Evolutionary conservation across 2,888 invertebrate species (phyloP).

Genomic region (Phengaris alcon): DNA sequence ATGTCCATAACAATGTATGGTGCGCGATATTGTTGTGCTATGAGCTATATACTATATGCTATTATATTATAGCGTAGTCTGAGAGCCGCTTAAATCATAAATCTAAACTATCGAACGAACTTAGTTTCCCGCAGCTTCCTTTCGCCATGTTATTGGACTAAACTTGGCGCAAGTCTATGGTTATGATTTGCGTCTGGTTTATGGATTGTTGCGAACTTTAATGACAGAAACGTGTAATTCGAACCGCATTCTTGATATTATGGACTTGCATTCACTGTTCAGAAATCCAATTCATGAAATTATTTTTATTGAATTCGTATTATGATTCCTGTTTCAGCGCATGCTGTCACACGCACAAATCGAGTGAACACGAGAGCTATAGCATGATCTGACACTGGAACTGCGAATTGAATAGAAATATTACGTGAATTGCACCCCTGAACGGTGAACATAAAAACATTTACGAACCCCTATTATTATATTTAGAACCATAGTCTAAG

Average conservation of each 20-base stretch:
- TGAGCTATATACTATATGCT: no score
- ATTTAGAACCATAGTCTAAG: neutral
- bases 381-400: no score
- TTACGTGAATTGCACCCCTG: neutral
- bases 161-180: neutral
- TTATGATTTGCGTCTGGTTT: neutral
- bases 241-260: neutral
- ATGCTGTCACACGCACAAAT: no score
- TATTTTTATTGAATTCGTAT: no score
- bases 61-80: no score
- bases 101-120: neutral
- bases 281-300: no score
- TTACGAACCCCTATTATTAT: neutral
- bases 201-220: neutral
- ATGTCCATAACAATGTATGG: no score
- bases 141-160: neutral
- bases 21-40: no score
- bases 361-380: no score
- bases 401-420: no score
- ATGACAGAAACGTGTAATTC: neutral
- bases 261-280: no score
- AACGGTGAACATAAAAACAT: neutral
- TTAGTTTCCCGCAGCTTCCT: conserved; percentile 1
- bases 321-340: no score
- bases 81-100: neutral